Evolutionary conservation across 2,113 vertebrate species (phyloP).

Genomic region (Nothoprocta perdicaria): DNA sequence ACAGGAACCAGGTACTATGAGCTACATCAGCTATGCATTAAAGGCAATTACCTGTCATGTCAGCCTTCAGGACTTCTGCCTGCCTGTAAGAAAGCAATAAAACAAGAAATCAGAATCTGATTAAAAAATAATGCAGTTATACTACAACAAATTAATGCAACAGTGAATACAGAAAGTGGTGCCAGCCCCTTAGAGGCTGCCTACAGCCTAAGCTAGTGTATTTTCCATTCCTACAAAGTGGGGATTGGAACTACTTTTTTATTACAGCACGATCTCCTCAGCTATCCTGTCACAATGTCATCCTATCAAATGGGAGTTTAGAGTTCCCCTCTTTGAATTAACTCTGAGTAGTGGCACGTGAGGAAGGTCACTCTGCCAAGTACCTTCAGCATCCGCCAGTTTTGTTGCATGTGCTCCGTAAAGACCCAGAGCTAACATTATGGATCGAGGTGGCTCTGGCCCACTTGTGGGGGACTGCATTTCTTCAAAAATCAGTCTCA

Average conservation of each 20-base stretch:
- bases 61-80: constrained; percentile 99
- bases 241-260: not conserved
- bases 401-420: not conserved
- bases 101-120: constrained; percentile 51
- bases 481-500: not conserved
- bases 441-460: not conserved
- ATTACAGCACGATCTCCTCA: not conserved
- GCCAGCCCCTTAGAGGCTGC: not conserved
- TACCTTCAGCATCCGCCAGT: not conserved
- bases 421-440: not conserved
- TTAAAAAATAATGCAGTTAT: not conserved
- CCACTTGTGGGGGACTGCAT: not conserved
- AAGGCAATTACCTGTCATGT: constrained; percentile 92
- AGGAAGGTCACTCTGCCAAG: not conserved
- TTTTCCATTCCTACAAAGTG: not conserved
- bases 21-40: not conserved
- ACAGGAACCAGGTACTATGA: not conserved
- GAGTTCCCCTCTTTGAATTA: not conserved
- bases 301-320: not conserved
- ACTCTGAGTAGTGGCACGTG: fast-evolving
- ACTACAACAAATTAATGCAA: not conserved
- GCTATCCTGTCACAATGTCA: not conserved
- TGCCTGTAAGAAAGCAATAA: constrained; percentile 84
- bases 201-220: not conserved
- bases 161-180: not conserved